These are phyloP conservation scores for Proisotoma minuta DNA, from an alignment of 2,888 invertebrate genomes.

Conservation along the genomic window DNA sequence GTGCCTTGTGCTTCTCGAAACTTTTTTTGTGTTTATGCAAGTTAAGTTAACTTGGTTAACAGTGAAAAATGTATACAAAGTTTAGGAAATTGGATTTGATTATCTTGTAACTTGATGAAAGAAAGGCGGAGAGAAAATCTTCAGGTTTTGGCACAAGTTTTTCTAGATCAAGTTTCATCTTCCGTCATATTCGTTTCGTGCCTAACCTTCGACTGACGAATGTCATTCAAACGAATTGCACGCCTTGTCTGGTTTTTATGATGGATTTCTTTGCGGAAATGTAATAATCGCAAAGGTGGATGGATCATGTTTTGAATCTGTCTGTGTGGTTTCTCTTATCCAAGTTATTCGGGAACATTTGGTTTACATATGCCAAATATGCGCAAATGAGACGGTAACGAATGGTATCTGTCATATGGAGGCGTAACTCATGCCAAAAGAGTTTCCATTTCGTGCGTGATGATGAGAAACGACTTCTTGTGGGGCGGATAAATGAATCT, in stretches of 20 bases:
- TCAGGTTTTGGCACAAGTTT: not conserved
- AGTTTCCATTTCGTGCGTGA: conserved; percentile 1
- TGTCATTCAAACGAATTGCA: too few relatives aligned
- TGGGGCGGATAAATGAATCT: conserved; percentile 6
- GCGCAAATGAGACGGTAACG: conserved; percentile 30
- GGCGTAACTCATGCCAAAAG: conserved; percentile 27
- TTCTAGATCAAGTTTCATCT: not conserved
- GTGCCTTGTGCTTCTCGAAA: not conserved
- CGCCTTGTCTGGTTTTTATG: too few relatives aligned
- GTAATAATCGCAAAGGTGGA: conserved; percentile 4
- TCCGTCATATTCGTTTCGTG: not conserved
- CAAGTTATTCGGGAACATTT: conserved; percentile 8
- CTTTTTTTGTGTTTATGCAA: too few relatives aligned
- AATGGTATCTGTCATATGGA: conserved; percentile 27
- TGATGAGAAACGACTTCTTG: conserved; percentile 19
- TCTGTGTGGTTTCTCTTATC: conserved; percentile 12
- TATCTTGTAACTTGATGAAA: not conserved
- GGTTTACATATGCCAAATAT: conserved; percentile 21
- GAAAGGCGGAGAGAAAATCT: not conserved
- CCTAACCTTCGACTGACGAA: too few relatives aligned
- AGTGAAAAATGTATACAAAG: not conserved
- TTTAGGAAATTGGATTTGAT: not conserved
- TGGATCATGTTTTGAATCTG: not conserved
- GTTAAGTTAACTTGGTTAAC: too few relatives aligned
- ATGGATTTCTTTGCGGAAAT: conserved; percentile 10